Evolutionary conservation across 2,113 vertebrate species (phyloP).

Genomic region (Symphodus melops): DNA sequence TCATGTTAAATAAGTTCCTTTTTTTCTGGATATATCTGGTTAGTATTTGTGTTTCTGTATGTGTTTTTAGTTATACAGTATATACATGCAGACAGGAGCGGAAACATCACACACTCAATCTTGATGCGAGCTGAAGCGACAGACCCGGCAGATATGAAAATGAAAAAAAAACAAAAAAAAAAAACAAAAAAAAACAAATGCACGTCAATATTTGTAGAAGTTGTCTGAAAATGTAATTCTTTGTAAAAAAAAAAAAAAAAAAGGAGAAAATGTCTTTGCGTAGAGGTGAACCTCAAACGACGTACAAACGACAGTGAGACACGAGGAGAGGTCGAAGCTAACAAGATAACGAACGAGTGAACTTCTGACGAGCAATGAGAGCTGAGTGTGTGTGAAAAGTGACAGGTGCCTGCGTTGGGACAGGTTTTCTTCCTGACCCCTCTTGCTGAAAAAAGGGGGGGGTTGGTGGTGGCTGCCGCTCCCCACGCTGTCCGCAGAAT

Average conservation of each 20-base stretch:
- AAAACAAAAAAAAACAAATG: conserved; percentile 40
- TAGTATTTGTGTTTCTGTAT: conserved; percentile 71
- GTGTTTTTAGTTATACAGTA: conserved; percentile 69
- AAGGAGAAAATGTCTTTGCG: conserved; percentile 23
- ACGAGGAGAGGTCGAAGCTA: conserved; percentile 57
- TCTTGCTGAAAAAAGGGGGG: conserved; percentile 53
- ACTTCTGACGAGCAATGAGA: conserved; percentile 63
- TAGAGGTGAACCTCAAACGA: conserved; percentile 33
- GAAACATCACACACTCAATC: conserved; percentile 69
- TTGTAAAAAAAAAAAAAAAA: conserved; percentile 33
- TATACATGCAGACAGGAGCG: conserved; percentile 79
- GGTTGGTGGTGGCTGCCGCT: conserved; percentile 46
- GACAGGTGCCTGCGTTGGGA: conserved; percentile 72
- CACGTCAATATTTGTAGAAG: conserved; percentile 1
- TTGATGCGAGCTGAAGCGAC: conserved; percentile 58
- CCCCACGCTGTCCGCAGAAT: conserved; percentile 75
- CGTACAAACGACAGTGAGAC: conserved; percentile 30
- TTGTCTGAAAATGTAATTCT: conserved; percentile 42
- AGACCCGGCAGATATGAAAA: conserved; percentile 67
- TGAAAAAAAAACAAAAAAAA: no score
- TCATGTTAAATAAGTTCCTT: conserved; percentile 69
- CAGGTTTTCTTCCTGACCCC: conserved; percentile 51
- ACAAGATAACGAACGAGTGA: conserved; percentile 50
- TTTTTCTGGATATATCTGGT: conserved; percentile 62
- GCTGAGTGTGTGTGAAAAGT: conserved; percentile 67